Conservation (phyloP, 2,797 vertebrate species). For the Bradypodion pumilum region DNA sequence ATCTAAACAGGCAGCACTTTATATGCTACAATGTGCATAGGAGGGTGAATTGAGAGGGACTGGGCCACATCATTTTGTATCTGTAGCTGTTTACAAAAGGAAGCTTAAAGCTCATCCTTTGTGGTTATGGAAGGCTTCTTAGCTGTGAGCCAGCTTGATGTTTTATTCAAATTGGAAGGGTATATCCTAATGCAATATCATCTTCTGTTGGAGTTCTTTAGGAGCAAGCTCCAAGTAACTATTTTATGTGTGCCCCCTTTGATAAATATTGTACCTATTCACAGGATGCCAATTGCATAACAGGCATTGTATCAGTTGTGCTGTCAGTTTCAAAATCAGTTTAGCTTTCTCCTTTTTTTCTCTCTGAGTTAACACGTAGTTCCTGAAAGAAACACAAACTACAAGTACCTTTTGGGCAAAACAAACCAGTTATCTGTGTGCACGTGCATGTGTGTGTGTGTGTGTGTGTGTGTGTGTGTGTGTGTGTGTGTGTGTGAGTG, state of each 20-base stretch:
- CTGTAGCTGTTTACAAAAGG: slow-evolving; percentile 18
- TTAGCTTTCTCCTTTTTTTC: not conserved
- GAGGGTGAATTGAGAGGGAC: not conserved
- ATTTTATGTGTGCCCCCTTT: not conserved
- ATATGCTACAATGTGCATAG: not conserved
- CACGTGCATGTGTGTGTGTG: no score
- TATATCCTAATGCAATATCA: not conserved
- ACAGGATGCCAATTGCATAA: not conserved
- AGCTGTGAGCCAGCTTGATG: not conserved
- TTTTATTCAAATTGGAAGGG: not conserved
- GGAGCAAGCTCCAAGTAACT: not conserved
- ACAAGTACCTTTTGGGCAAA: no score
- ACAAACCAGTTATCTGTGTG: not conserved
- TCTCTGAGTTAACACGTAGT: not conserved
- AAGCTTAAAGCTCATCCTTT: not conserved
- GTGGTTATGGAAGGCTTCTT: not conserved
- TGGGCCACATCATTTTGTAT: not conserved
- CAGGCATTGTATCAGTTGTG: no score
- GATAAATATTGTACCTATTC: not conserved
- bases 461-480: no score
- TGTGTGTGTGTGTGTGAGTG: not conserved
- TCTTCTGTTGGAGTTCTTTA: not conserved
- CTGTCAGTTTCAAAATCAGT: not conserved
- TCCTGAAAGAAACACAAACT: not conserved
- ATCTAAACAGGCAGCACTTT: not conserved